These are phyloP conservation scores for Melospiza georgiana DNA, from an alignment of 2,113 vertebrate species.

Conservation along the genomic window DNA sequence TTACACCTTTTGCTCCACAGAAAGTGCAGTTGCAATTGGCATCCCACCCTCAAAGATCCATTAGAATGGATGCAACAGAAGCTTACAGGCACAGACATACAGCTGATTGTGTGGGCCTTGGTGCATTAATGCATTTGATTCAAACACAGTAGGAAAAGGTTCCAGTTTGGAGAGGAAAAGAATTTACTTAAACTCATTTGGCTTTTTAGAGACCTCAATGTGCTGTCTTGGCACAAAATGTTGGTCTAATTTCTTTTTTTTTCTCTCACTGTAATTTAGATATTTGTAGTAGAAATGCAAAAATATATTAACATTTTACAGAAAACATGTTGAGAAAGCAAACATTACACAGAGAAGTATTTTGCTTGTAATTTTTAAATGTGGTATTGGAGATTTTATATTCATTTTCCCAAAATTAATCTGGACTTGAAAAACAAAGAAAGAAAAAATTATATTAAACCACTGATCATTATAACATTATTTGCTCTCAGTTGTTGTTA, in stretches of 20 bases:
- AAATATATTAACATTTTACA: not conserved
- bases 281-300: not conserved
- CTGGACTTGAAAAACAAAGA: not conserved
- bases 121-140: conserved; percentile 55
- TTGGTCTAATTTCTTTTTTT: too few species aligned
- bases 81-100: not conserved
- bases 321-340: not conserved
- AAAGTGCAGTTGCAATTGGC: not conserved
- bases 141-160: conserved; percentile 39
- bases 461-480: not conserved
- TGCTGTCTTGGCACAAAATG: conserved; percentile 26
- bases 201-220: not conserved
- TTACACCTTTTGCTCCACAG: not conserved
- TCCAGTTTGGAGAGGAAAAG: conserved; percentile 43
- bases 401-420: not conserved
- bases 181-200: conserved; percentile 32
- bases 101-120: not conserved
- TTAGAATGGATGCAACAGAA: conserved; percentile 23
- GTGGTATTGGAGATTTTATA: not conserved
- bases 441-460: not conserved
- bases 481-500: not conserved
- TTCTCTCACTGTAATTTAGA: not conserved
- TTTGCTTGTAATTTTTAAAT: not conserved
- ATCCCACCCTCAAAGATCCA: not conserved
- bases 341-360: not conserved